Percentiles rank a stretch among this genome's conserved stretches.
Evolutionary conservation across 2,113 vertebrate genomes (phyloP).

Genomic region (Pipa parva): DNA sequence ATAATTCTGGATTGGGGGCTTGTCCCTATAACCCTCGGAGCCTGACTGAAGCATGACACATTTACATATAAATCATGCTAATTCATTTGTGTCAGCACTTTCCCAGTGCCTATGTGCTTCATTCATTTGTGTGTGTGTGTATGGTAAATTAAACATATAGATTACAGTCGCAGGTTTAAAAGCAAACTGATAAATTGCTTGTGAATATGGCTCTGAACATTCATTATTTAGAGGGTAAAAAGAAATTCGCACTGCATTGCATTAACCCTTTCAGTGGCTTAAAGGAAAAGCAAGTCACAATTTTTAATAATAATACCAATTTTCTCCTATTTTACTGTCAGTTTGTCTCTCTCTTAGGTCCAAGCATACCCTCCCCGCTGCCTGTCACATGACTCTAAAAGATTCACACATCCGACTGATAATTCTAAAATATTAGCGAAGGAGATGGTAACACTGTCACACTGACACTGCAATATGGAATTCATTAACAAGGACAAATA

Average conservation of each 20-base stretch:
- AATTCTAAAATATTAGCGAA: too few species aligned
- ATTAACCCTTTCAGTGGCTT: neutral
- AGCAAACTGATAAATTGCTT: constrained; percentile 22
- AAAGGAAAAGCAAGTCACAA: too few species aligned
- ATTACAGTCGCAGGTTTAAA: constrained; percentile 10
- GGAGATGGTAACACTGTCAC: too few species aligned
- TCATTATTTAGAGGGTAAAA: constrained; percentile 11
- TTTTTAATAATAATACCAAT: too few species aligned
- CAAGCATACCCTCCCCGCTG: too few species aligned
- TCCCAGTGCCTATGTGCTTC: neutral
- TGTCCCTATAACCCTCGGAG: constrained; percentile 15
- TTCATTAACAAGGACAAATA: too few species aligned
- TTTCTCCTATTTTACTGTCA: too few species aligned
- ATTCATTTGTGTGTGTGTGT: constrained; percentile 13
- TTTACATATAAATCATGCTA: constrained; percentile 40
- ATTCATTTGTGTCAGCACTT: constrained; percentile 35
- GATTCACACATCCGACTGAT: too few species aligned
- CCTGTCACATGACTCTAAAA: too few species aligned
- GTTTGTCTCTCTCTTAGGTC: too few species aligned
- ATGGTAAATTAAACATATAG: constrained; percentile 36
- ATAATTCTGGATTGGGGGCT: neutral
- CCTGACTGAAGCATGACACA: constrained; percentile 12
- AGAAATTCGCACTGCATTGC: neutral
- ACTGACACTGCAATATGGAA: too few species aligned
- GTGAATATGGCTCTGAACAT: constrained; percentile 17